A percentile compares a stretch with the other conserved stretches of the same genome.
Evolutionary conservation across 2,113 vertebrate genomes (phyloP).

Genomic region (Paralichthys olivaceus): DNA sequence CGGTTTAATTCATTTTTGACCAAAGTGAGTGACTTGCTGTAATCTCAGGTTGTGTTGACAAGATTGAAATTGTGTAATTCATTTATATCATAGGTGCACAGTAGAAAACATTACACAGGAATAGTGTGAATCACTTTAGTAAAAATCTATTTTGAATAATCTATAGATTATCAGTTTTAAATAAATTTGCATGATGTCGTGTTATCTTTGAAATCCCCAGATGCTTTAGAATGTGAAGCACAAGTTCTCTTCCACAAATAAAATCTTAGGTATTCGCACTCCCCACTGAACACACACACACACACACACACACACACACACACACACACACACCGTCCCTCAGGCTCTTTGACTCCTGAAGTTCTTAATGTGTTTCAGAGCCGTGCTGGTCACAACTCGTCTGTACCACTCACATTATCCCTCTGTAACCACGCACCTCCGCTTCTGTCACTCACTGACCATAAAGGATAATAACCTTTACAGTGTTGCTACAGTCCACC

Average conservation of each 20-base stretch:
- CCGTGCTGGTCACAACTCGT: constrained; percentile 34
- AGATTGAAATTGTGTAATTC: too few species aligned
- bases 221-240: not conserved
- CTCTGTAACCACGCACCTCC: not conserved
- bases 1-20: too few species aligned
- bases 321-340: constrained; percentile 7
- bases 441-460: not conserved
- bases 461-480: not conserved
- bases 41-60: too few species aligned
- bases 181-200: too few species aligned
- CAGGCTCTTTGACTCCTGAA: constrained; percentile 14
- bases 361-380: constrained; percentile 19
- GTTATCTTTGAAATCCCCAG: not conserved
- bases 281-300: not conserved
- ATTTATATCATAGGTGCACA: too few species aligned
- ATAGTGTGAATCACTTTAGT: not conserved
- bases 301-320: not conserved
- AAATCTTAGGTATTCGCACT: not conserved
- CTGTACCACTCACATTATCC: not conserved
- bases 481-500: not conserved
- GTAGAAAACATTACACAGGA: too few species aligned
- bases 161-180: not conserved
- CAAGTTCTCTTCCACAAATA: not conserved
- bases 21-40: too few species aligned
- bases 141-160: not conserved